phyloP scores from a whole-genome alignment of 2,888 invertebrate species.

The Drosophila melanosoma region DNA sequence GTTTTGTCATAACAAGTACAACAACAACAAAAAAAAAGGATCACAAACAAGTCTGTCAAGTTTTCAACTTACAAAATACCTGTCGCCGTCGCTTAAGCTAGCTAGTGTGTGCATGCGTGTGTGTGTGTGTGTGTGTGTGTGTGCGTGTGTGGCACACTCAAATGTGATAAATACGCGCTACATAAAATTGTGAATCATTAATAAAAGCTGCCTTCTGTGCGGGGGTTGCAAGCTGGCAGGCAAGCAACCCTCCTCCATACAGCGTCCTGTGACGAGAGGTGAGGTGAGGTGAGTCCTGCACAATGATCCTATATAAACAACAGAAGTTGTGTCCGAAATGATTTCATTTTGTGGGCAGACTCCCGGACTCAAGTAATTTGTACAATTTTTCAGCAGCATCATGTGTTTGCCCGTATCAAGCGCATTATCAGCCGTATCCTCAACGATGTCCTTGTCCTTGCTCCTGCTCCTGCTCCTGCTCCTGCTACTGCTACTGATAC shows the following conservation, averaged over 20 bases:
- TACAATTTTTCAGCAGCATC: slow-evolving; percentile 81
- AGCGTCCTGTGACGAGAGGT: not conserved
- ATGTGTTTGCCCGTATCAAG: slow-evolving; percentile 70
- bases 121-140: slow-evolving; percentile 18
- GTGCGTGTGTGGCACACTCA: slow-evolving; percentile 57
- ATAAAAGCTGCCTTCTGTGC: slow-evolving; percentile 62
- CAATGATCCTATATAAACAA: slow-evolving; percentile 66
- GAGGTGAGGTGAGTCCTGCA: slow-evolving; percentile 7
- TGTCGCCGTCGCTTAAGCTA: slow-evolving; percentile 61
- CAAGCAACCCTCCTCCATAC: slow-evolving; percentile 30
- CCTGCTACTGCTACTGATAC: slow-evolving; percentile 5
- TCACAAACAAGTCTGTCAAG: slow-evolving; percentile 83
- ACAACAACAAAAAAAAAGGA: slow-evolving; percentile 60
- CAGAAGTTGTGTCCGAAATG: slow-evolving; percentile 59
- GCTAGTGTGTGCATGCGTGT: slow-evolving; percentile 8
- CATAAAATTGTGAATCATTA: slow-evolving; percentile 81
- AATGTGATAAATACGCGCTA: slow-evolving; percentile 76
- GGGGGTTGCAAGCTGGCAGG: slow-evolving; percentile 39
- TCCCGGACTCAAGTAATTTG: slow-evolving; percentile 71
- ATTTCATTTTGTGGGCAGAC: slow-evolving; percentile 65
- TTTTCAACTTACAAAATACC: slow-evolving; percentile 80
- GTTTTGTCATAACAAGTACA: slow-evolving; percentile 67
- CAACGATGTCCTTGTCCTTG: slow-evolving; percentile 37
- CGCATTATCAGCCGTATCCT: slow-evolving; percentile 53
- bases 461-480: slow-evolving; percentile 28